Evolutionary conservation across 2,797 vertebrate genomes (phyloP), one percentile per base, ranked within the genome.

Genomic region (Remorina albescens): DNA sequence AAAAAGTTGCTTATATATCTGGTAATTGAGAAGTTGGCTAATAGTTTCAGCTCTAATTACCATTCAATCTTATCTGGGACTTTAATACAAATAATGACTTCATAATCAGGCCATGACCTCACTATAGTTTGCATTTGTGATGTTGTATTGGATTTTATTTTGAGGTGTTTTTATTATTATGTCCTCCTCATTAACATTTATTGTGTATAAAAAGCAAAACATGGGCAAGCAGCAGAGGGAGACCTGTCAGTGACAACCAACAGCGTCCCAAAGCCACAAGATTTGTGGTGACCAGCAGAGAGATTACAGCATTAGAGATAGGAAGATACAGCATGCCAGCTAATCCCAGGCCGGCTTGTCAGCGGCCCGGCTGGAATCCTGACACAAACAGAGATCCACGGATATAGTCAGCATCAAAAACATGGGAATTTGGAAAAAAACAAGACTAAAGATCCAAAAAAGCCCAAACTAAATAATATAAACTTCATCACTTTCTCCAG

Each of bases 301-400:
- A 91, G 90, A 95, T 96, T 94, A 92, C 93, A 89, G 89, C 91
- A 93, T 90, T 94, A 95, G 90, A 73, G 90, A 90, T 68, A 91
- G 95, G 84, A 91, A 94, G 92, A 92, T 91, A 88, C 87, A 72
- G 65, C 70, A 18, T 89, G 89, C 91, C 83, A 56, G 55, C 91
- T 96, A 93, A 94, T 94, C 93, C 92, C 60, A 60, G 69, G 66
- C 83, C 71, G 65, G 85, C 77, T 80, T 85, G 85, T 86, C 88
- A 86, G 71, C 18, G 61, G 67, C 66, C 86, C 89, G 91, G 90
- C 89, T 91, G 91, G 85, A 90, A 72, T 53, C 79, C 65, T 66
- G 72, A 85, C 80, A 86, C 81, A 88, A 82, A 89, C 80, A 80
- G 19, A 83, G 60, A 86, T 82, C 84, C 41, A 16, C 26, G 51